Evolutionary conservation across 2,797 vertebrate species (phyloP).

Genomic region (Myripristis jacobus): DNA sequence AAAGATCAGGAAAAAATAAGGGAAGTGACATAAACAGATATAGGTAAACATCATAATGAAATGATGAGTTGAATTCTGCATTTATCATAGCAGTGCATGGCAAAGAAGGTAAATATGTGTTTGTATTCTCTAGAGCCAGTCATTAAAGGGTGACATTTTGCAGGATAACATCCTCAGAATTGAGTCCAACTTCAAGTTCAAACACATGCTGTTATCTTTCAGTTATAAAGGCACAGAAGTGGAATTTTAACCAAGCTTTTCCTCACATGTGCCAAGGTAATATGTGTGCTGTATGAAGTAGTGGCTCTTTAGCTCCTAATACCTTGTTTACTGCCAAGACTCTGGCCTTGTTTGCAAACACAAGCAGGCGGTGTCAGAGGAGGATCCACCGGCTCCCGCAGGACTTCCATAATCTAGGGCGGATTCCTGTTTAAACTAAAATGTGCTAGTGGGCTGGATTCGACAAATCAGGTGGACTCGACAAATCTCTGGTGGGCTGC

Average conservation of each 20-base stretch:
- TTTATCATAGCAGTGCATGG: neutral
- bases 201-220: constrained; percentile 7
- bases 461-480: constrained; percentile 75
- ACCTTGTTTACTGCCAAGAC: constrained; percentile 62
- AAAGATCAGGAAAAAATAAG: constrained; percentile 30
- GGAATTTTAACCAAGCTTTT: constrained; percentile 7
- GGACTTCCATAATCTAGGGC: constrained; percentile 70
- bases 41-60: constrained; percentile 37
- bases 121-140: constrained; percentile 14
- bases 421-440: constrained; percentile 74
- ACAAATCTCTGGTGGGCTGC: constrained; percentile 68
- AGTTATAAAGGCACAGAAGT: neutral
- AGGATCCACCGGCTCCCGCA: constrained; percentile 56
- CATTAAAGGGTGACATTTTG: constrained; percentile 21
- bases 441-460: constrained; percentile 74
- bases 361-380: constrained; percentile 58
- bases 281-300: constrained; percentile 1
- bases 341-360: constrained; percentile 72
- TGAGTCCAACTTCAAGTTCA: neutral
- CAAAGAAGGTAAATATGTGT: neutral
- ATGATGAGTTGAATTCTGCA: constrained; percentile 14
- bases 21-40: constrained; percentile 17
- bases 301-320: constrained; percentile 45
- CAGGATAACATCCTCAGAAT: neutral
- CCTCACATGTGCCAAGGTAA: constrained; percentile 16